Base-by-base conservation (phyloP, 2,888 invertebrate species). In the Villa cingulata region DNA sequence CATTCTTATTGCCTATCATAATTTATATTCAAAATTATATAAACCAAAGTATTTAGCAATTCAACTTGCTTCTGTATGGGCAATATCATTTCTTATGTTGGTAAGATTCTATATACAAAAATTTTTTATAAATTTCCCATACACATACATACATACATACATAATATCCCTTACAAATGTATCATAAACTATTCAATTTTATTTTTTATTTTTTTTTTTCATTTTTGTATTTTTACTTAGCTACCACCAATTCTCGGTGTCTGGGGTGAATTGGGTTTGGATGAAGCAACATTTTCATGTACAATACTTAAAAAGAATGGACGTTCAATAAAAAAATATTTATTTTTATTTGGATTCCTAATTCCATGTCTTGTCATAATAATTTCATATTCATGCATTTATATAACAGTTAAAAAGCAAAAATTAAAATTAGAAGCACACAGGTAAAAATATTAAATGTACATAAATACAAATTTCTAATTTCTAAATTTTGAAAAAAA, bases 321-420 rank as follows among this genome's bases (percentile, higher is more conserved):
- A 37, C 73, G 68, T 53, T 89, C 88, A 1, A 89, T 89, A 4
- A 88, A 89, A 70, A 89, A 87, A 64, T 77, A 82, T 48, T 73
- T 90, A 1, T 90, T 90, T 71, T 72, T 85, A 16, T 74, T 89
- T 56, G 89, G 86, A 2, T 88, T 91, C 63, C 76, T 84, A 9
- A 68, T 91, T 20, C 92, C 92, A 0, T 89, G 89, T 59, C 64
- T 85, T 20, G 86, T 87, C 37, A 91, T 91, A 59, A 82, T 87
- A 44, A 75, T 82, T 43, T 88, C 86, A 17, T 91, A 91, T 70
- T 78, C 84, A 6, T 86, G 87, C 69, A 91, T 91, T 55, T 89
- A 85, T 64, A 81, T 83, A 74, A 78, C 80, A 48, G 88, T 90
- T 15, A 68, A 81, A 27, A 75, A 75, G 62, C 86, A 86, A 58